A percentile compares a stretch with the other conserved stretches of the same genome.
Conservation (phyloP, 1,140 invertebrate species). For the Aphelenchoides avenae region DNA sequence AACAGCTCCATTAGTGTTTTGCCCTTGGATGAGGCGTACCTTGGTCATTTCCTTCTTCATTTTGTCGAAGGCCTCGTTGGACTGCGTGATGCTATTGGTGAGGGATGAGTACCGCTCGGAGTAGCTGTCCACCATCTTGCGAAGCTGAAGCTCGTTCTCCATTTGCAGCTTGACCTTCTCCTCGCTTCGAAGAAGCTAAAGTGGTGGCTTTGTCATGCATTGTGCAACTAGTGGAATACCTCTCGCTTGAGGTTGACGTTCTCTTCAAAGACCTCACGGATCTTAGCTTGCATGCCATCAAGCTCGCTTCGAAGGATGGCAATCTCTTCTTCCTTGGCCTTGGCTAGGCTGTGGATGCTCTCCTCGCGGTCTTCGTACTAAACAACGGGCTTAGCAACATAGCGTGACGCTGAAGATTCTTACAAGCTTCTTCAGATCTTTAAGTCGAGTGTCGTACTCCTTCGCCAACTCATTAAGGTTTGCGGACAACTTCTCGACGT, state of each 20-base stretch:
- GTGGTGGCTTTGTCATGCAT: neutral
- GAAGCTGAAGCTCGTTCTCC: slow-evolving; percentile 32
- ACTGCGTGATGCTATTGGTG: slow-evolving; percentile 23
- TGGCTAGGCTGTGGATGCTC: slow-evolving; percentile 19
- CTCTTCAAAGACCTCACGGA: slow-evolving; percentile 37
- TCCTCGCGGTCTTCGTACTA: slow-evolving; percentile 45
- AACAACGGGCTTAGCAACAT: slow-evolving; percentile 5
- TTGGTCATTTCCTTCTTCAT: slow-evolving; percentile 39
- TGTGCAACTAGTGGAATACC: slow-evolving; percentile 14
- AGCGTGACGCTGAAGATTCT: slow-evolving; percentile 6
- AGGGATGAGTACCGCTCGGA: slow-evolving; percentile 30
- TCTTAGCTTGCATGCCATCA: slow-evolving; percentile 28
- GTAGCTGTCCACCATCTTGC: slow-evolving; percentile 35
- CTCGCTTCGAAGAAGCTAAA: slow-evolving; percentile 40
- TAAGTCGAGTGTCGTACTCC: slow-evolving; percentile 42
- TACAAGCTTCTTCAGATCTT: slow-evolving; percentile 40
- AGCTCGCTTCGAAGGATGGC: slow-evolving; percentile 23
- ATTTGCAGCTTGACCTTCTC: slow-evolving; percentile 27
- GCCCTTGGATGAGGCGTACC: too few relatives aligned
- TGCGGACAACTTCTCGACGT: slow-evolving; percentile 36
- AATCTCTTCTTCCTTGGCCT: slow-evolving; percentile 35
- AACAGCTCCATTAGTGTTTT: too few relatives aligned
- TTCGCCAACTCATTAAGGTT: slow-evolving; percentile 30
- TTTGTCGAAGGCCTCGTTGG: slow-evolving; percentile 38
- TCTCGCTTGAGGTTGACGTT: slow-evolving; percentile 39